phyloP scores from a whole-genome alignment of 2,888 invertebrate species.

The Erannis defoliaria region DNA sequence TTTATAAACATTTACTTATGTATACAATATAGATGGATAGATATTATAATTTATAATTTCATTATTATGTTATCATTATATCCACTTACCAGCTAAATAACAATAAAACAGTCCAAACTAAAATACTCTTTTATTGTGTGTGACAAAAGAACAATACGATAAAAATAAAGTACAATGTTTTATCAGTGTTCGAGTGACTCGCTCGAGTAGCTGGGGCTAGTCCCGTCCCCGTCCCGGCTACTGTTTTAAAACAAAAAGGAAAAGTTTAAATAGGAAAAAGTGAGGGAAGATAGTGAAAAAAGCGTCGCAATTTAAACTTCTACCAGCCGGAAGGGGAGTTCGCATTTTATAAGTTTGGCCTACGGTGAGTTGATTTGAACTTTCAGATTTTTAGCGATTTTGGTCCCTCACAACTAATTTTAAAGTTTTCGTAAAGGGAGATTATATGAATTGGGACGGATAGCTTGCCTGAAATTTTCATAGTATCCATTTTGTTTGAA shows the following conservation, averaged over 20 bases:
- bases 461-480: not conserved
- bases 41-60: too few relatives aligned
- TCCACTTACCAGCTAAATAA: slow-evolving; percentile 2
- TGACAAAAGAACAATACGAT: slow-evolving; percentile 36
- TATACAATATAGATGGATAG: too few relatives aligned
- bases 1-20: too few relatives aligned
- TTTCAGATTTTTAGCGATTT: slow-evolving; percentile 54
- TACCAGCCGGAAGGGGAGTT: slow-evolving; percentile 64
- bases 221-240: slow-evolving; percentile 59
- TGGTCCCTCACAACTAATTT: slow-evolving; percentile 40
- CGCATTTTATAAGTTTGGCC: slow-evolving; percentile 76
- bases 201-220: slow-evolving; percentile 43
- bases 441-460: slow-evolving; percentile 13
- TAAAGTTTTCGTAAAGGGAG: slow-evolving; percentile 28
- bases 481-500: too few relatives aligned
- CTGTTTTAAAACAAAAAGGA: slow-evolving; percentile 77
- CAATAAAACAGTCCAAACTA: slow-evolving; percentile 14
- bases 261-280: slow-evolving; percentile 85
- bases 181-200: slow-evolving; percentile 45
- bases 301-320: slow-evolving; percentile 82
- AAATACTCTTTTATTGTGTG: slow-evolving; percentile 29
- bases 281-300: slow-evolving; percentile 84
- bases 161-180: slow-evolving; percentile 40
- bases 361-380: slow-evolving; percentile 72
- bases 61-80: too few relatives aligned